Evolutionary conservation across 2,888 invertebrate genomes (phyloP).

Genomic region (Drosophila neotestacea): DNA sequence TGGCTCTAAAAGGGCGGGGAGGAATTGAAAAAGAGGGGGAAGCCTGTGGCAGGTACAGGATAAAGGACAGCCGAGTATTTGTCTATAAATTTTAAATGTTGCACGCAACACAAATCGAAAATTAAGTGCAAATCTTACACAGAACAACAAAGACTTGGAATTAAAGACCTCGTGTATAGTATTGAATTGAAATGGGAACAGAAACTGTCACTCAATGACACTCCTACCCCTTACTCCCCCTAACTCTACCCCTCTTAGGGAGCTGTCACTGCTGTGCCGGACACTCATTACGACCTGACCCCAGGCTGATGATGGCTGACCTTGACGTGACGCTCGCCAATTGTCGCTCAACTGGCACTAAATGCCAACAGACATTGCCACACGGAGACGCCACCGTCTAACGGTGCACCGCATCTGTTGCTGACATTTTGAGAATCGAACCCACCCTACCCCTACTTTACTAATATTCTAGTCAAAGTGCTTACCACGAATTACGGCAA

Average conservation of each 20-base stretch:
- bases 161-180: not conserved
- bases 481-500: not conserved
- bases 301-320: slow-evolving; percentile 66
- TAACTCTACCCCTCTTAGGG: not conserved
- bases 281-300: slow-evolving; percentile 35
- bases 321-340: slow-evolving; percentile 69
- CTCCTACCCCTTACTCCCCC: no score
- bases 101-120: slow-evolving; percentile 79
- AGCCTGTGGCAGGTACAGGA: slow-evolving; percentile 9
- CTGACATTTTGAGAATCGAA: slow-evolving; percentile 18
- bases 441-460: no score
- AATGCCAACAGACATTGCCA: slow-evolving; percentile 62
- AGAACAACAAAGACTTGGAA: slow-evolving; percentile 4
- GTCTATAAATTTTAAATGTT: slow-evolving; percentile 80
- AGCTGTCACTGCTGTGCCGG: slow-evolving; percentile 17
- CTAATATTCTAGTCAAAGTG: not conserved
- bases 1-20: slow-evolving; percentile 45
- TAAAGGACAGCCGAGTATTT: slow-evolving; percentile 52
- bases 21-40: not conserved
- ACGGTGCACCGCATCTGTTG: slow-evolving; percentile 11
- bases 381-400: slow-evolving; percentile 5
- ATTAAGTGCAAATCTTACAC: slow-evolving; percentile 67
- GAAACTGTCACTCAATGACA: slow-evolving; percentile 35
- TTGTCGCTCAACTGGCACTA: slow-evolving; percentile 65
- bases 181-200: slow-evolving; percentile 12